Evolutionary conservation across 2,888 invertebrate species (phyloP).

Genomic region (Sarcophaga rosellei): DNA sequence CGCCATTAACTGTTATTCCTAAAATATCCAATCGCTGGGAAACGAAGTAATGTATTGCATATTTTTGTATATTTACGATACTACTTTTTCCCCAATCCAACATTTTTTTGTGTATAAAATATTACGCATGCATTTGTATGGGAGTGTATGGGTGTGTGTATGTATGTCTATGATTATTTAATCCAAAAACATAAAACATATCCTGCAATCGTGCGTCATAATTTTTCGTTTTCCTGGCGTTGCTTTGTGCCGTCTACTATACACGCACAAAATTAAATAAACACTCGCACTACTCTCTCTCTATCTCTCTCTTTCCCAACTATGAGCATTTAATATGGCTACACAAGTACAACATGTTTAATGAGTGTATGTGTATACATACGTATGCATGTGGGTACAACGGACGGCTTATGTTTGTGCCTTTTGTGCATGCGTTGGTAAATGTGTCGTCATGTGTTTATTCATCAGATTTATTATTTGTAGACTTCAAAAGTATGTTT

Average conservation of each 20-base stretch:
- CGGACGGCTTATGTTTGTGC: neutral
- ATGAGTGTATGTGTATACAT: too few species aligned
- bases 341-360: neutral
- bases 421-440: neutral
- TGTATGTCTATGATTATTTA: neutral
- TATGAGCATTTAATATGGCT: neutral
- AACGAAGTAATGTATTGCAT: too few species aligned
- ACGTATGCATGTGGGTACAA: neutral
- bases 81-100: too few species aligned
- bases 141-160: neutral
- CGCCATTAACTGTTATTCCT: too few species aligned
- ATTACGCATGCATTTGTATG: neutral
- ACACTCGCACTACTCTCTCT: constrained; percentile 17
- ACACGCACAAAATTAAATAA: neutral
- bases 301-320: neutral
- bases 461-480: constrained; percentile 65
- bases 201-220: constrained; percentile 65
- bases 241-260: neutral
- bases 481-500: constrained; percentile 45
- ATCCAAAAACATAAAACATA: constrained; percentile 45
- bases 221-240: constrained; percentile 29
- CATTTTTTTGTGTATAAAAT: neutral
- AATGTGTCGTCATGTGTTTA: constrained; percentile 56
- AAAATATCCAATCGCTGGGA: too few species aligned
- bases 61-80: too few species aligned